These are phyloP conservation scores for Leguminivora glycinivorella DNA, from an alignment of 1,140 invertebrate species.

Conservation along the genomic window DNA sequence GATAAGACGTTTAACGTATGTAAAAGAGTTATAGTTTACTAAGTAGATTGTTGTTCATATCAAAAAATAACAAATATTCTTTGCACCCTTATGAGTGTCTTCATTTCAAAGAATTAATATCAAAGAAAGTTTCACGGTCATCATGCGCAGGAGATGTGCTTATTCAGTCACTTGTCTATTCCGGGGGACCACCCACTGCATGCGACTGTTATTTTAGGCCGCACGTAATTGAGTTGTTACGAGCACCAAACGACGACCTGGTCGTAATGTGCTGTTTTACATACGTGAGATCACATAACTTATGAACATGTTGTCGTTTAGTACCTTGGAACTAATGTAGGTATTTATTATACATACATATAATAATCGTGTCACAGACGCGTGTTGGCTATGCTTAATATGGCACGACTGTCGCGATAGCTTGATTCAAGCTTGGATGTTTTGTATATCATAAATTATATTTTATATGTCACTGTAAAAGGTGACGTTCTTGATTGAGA, in stretches of 20 bases:
- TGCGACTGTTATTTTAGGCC: constrained; percentile 68
- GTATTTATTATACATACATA: not conserved
- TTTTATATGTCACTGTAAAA: no score
- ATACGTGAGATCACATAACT: constrained; percentile 33
- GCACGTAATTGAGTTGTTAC: constrained; percentile 70
- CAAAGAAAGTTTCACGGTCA: constrained; percentile 19
- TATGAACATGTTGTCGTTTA: not conserved
- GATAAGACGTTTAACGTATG: no score
- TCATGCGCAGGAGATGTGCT: constrained; percentile 45
- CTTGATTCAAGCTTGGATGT: no score
- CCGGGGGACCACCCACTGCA: constrained; percentile 65
- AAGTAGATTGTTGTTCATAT: no score
- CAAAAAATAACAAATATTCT: not conserved
- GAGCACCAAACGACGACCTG: constrained; percentile 52
- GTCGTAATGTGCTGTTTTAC: constrained; percentile 68
- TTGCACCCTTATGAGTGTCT: not conserved
- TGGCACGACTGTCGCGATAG: no score
- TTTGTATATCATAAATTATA: no score
- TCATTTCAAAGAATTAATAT: constrained; percentile 9
- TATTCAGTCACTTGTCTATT: constrained; percentile 59
- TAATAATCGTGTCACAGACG: no score
- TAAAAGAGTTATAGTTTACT: no score
- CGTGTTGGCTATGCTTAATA: no score
- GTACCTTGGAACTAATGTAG: not conserved
- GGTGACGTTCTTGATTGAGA: no score